A percentile compares a stretch with the other conserved stretches of the same genome.
Conservation (phyloP, 2,888 invertebrate species). For the Formica aserva region DNA sequence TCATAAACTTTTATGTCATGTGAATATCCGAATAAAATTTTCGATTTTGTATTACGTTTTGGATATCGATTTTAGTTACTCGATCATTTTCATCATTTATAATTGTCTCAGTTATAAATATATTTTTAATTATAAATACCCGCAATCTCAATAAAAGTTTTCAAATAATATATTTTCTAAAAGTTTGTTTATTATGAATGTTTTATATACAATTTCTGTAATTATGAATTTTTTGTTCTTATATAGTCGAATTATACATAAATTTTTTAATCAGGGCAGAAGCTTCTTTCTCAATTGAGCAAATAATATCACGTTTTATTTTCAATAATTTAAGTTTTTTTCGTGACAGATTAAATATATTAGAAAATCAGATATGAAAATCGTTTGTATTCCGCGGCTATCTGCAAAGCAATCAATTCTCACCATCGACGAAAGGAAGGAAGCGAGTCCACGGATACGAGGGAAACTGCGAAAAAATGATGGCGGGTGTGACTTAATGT, state of each 20-base stretch:
- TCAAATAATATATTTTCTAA: neutral
- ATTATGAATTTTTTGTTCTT: neutral
- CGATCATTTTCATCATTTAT: no score
- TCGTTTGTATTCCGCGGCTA: slow-evolving; percentile 32
- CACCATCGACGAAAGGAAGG: slow-evolving; percentile 36
- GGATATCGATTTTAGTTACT: neutral
- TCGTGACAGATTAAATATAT: neutral
- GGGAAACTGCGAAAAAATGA: slow-evolving; percentile 51
- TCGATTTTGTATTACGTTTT: neutral
- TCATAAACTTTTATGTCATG: neutral
- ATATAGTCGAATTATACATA: neutral
- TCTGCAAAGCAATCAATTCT: slow-evolving; percentile 62
- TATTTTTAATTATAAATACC: neutral
- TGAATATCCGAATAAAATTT: neutral
- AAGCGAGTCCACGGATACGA: slow-evolving; percentile 19
- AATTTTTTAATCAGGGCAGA: neutral
- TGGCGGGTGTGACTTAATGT: slow-evolving; percentile 74
- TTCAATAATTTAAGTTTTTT: neutral
- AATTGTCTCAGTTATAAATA: neutral
- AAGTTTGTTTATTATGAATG: neutral
- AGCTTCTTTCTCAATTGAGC: neutral
- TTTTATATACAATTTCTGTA: neutral
- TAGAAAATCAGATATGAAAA: slow-evolving; percentile 3
- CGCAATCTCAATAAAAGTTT: neutral
- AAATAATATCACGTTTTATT: slow-evolving; percentile 4